phyloP scores from a whole-genome alignment of 2,797 vertebrate genomes.

The Argya squamiceps region DNA sequence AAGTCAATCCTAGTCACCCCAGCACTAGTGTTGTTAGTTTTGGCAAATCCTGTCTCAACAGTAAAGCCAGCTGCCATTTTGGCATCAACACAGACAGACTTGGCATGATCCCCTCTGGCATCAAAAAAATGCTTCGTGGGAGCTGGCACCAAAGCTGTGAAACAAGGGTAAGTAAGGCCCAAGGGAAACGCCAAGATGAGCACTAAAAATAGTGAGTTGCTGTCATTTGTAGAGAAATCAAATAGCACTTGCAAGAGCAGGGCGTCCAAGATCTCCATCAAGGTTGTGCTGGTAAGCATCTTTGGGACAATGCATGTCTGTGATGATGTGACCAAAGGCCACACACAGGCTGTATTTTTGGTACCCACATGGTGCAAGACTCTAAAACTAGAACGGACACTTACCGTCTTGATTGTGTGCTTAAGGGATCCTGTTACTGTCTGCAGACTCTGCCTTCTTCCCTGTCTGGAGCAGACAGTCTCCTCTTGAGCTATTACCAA shows the following conservation, averaged over 20 bases:
- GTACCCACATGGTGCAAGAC: background rate
- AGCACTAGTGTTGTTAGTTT: conserved; percentile 28
- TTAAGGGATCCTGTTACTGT: conserved; percentile 50
- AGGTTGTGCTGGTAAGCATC: conserved; percentile 39
- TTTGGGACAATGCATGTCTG: background rate
- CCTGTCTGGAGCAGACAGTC: background rate
- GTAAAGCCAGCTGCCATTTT: conserved; percentile 57
- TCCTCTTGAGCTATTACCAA: background rate
- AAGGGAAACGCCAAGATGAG: conserved; percentile 58
- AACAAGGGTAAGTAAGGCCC: conserved; percentile 52
- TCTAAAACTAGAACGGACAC: conserved; percentile 32
- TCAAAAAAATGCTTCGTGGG: conserved; percentile 17
- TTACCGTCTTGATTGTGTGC: background rate
- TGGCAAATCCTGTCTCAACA: conserved; percentile 41
- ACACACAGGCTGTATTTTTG: conserved; percentile 48
- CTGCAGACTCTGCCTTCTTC: conserved; percentile 26
- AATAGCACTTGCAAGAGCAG: conserved; percentile 14
- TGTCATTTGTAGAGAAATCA: conserved; percentile 46
- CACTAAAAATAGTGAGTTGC: conserved; percentile 61
- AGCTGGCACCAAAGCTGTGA: conserved; percentile 57
- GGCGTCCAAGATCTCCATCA: conserved; percentile 7
- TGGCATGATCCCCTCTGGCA: conserved; percentile 57
- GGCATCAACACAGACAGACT: conserved; percentile 50
- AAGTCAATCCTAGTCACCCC: background rate
- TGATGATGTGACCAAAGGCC: conserved; percentile 17